Base-by-base conservation (phyloP, 2,797 vertebrate species). In the Channa striata region DNA sequence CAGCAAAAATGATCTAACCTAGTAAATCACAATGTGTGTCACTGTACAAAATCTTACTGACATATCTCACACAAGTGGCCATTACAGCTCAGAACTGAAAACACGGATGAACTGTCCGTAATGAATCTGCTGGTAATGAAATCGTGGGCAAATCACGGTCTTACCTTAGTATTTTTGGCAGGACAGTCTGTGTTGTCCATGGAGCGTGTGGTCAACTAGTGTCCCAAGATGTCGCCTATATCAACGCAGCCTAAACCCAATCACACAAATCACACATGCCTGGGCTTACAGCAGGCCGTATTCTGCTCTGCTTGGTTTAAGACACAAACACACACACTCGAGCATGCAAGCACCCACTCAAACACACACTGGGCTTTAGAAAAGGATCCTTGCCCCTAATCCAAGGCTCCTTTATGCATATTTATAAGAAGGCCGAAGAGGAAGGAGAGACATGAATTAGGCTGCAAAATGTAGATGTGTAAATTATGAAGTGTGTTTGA, bases 191-290 rank as follows among this genome's bases (percentile, higher is more conserved):
- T 0, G 9, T 74, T 21, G 36, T 79, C 74, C 68, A 8, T 36
- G 20, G 50, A 71, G 61, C 6, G 48, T 71, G 72, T 71, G 73
- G 77, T 82, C 63, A 66, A 74, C 59, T 11, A n/a, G 50, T 48
- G 66, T 79, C 73, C n/a, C 81, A 71, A 73, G 48, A 71, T 23
- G 44, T 65, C 33, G 58, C 54, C 64, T 30, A 30, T 6, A 74
- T 81, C 76, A 78, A 48, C 21, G 1, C 48, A 3, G 68, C 62
- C 80, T 85, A 78, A 91, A 87, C 81, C 86, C 74, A 78, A 74
- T 87, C 88, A 82, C 81, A 85, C 80, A 84, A 75, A 88, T 83
- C 85, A 83, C 80, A 84, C 84, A 89, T 85, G 89, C 84, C 78
- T 75, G 72, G 83, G 87, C 72, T 87, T 87, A 89, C 84, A 76